Percentiles rank a stretch among this genome's conserved stretches.
Evolutionary conservation across 2,888 invertebrate genomes (phyloP).

Genomic region (Neocrepidodera transversa): DNA sequence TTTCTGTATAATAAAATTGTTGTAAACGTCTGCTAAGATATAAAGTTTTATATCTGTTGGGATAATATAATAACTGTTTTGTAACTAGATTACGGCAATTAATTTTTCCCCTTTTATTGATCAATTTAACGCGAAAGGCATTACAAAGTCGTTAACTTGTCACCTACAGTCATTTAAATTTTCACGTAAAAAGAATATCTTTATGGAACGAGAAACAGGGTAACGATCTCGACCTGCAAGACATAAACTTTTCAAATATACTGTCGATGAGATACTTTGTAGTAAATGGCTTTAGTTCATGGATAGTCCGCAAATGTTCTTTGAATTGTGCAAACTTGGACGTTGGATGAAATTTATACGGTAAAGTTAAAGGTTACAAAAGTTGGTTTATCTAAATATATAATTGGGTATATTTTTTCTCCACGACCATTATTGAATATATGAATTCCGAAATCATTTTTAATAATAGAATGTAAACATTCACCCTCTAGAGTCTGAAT

Average conservation of each 20-base stretch:
- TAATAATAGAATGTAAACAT: too few species aligned
- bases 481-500: too few species aligned
- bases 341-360: neutral
- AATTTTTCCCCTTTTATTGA: constrained; percentile 23
- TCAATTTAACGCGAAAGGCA: constrained; percentile 19
- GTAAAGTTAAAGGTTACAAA: too few species aligned
- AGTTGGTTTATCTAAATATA: too few species aligned
- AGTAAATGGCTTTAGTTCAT: constrained; percentile 9
- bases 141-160: constrained; percentile 26
- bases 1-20: too few species aligned
- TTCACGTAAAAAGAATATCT: constrained; percentile 22
- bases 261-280: constrained; percentile 19
- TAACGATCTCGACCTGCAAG: constrained; percentile 19
- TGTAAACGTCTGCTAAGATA: too few species aligned
- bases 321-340: neutral
- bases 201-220: constrained; percentile 12
- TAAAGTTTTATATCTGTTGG: too few species aligned
- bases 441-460: too few species aligned
- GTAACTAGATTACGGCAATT: constrained; percentile 22
- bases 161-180: constrained; percentile 24
- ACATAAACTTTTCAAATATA: constrained; percentile 26
- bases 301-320: too few species aligned
- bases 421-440: too few species aligned
- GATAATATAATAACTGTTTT: too few species aligned
- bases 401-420: too few species aligned